phyloP scores from a whole-genome alignment of 2,113 vertebrate species.

The Hippopotamus amphibius region DNA sequence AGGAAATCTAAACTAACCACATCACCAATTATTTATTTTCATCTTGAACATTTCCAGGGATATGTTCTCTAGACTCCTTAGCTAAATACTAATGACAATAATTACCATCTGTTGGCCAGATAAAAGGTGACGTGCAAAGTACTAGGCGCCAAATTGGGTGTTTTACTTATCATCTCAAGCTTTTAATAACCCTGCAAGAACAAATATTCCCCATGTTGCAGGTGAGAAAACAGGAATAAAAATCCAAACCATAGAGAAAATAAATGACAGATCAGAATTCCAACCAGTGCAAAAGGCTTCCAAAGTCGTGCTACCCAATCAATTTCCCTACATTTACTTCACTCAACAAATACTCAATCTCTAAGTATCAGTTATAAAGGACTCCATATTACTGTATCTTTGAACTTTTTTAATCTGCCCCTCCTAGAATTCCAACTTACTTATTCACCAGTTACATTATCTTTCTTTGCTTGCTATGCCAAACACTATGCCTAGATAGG shows the following conservation, averaged over 20 bases:
- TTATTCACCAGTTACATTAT: neutral
- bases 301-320: neutral
- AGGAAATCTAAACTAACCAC: neutral
- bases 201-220: neutral
- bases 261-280: neutral
- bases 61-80: neutral
- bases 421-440: neutral
- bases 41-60: slow-evolving; percentile 10
- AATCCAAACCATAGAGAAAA: neutral
- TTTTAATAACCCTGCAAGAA: neutral
- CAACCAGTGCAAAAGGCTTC: neutral
- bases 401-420: neutral
- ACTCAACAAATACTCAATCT: neutral
- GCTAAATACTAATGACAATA: neutral
- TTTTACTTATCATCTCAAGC: neutral
- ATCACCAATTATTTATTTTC: neutral
- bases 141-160: neutral
- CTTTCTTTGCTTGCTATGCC: neutral
- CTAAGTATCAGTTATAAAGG: neutral
- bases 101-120: neutral
- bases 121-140: neutral
- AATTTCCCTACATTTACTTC: neutral
- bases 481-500: neutral
- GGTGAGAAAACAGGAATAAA: neutral
- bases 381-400: neutral